phyloP scores from a whole-genome alignment of 2,888 invertebrate genomes.

The Brachycybe producta region DNA sequence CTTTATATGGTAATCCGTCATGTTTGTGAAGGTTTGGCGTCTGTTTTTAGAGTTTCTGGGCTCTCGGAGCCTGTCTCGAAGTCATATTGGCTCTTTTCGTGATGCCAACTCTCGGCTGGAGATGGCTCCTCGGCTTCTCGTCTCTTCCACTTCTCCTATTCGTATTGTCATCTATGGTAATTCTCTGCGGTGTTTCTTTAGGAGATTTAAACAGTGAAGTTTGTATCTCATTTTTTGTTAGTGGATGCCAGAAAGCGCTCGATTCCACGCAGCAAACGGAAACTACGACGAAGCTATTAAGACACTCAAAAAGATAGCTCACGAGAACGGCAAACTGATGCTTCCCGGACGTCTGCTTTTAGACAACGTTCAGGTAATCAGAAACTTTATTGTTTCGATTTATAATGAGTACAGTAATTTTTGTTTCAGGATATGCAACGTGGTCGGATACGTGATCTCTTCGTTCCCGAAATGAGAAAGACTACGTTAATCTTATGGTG shows the following conservation, averaged over 20 bases:
- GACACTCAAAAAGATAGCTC: constrained; percentile 72
- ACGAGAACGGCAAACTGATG: constrained; percentile 80
- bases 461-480: constrained; percentile 58
- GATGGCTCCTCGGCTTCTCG: constrained; percentile 82
- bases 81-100: constrained; percentile 76
- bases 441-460: constrained; percentile 33
- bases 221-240: constrained; percentile 38
- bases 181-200: too few species aligned
- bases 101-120: constrained; percentile 83
- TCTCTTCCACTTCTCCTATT: constrained; percentile 76
- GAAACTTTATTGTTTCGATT: constrained; percentile 2
- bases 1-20: not conserved
- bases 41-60: constrained; percentile 75
- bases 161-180: constrained; percentile 37
- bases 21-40: constrained; percentile 10
- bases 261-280: constrained; percentile 75
- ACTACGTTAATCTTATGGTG: constrained; percentile 84
- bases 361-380: constrained; percentile 40
- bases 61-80: constrained; percentile 85
- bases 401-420: too few species aligned
- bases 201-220: constrained; percentile 11
- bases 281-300: constrained; percentile 71
- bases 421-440: constrained; percentile 28
- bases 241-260: constrained; percentile 90
- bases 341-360: constrained; percentile 68